Percentiles rank a stretch among this genome's conserved stretches.
phyloP scores from a whole-genome alignment of 2,888 invertebrate genomes.

The Acronicta aceris region DNA sequence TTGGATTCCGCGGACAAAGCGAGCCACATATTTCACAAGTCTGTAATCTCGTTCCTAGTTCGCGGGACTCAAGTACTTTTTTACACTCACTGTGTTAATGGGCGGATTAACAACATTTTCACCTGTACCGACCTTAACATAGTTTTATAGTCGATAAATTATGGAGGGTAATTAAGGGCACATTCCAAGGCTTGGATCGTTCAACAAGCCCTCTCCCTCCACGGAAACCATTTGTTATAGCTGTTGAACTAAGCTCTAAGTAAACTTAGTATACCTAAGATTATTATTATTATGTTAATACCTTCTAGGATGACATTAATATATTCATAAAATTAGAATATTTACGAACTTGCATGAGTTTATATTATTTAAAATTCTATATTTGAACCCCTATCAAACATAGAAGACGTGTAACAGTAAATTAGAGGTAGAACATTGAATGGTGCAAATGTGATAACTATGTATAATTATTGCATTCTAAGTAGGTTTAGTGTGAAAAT shows the following conservation, averaged over 20 bases:
- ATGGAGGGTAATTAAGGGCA: conserved; percentile 36
- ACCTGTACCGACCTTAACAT: conserved; percentile 47
- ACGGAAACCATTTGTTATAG: conserved; percentile 40
- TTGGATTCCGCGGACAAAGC: conserved; percentile 82
- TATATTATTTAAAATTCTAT: not conserved
- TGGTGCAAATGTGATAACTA: conserved; percentile 7
- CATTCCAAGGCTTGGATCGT: conserved; percentile 27
- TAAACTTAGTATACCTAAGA: conserved; percentile 25
- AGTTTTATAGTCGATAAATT: conserved; percentile 55
- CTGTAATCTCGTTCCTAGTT: conserved; percentile 83
- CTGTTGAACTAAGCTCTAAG: conserved; percentile 18
- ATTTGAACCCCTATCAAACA: not conserved
- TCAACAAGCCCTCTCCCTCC: conserved; percentile 31
- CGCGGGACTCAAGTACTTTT: conserved; percentile 73
- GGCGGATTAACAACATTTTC: conserved; percentile 46
- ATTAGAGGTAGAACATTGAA: conserved; percentile 7
- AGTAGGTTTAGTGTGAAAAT: no score
- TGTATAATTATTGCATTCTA: no score
- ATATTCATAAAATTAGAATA: not conserved
- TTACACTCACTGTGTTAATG: conserved; percentile 66
- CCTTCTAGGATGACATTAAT: not conserved
- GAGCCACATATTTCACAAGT: conserved; percentile 82
- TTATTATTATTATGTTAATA: conserved; percentile 8
- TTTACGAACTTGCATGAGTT: not conserved
- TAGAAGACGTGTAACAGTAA: conserved; percentile 1